Evolutionary conservation across 2,888 invertebrate genomes (phyloP), one percentile per base, ranked within the genome.

Genomic region (Danaus chrysippus): DNA sequence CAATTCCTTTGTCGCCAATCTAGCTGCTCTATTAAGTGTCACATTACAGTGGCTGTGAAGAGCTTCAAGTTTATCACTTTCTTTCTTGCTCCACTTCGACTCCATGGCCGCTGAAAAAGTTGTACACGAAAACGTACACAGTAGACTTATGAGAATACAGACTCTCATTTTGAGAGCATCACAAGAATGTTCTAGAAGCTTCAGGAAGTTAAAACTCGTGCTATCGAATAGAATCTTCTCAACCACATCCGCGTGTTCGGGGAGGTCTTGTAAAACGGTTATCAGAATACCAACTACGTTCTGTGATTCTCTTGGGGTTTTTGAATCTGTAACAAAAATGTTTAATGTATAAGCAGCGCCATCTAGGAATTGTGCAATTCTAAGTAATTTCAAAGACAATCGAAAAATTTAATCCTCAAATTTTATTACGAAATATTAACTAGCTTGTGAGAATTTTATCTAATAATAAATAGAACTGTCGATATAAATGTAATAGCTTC

Each of bases 241-340:
- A 0, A 96, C 94, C 0, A 96, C 89, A 63, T 94, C 94, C 0
- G 94, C 93, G 76, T 96, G 95, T 75, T 96, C 95, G 0, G 96
- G 96, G 15, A 94, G 83, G 64, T 94, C 94, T 69, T 95, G 92
- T 13, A 96, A 82, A 3, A 96, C 92, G 11, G 95, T 94, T 58
- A 94, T 95, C 10, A 97, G 87, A 42, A 96, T 91, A 0, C 96
- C 95, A 34, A 96, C 79, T 10, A 96, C 87, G 77, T 95, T 95
- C 19, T 93, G 87, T 0, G 93, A 94, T 43, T 96, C 91, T 13
- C 95, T 91, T 0, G 93, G 84, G 64, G 92, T 91, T 71, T 92
- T 89, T 56, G 91, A 80, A 77, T 88, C 93, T 93, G 83, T 10
- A 81, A 83, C 61, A 10, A 64, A 61, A 68, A 64, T 17, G 10